Base-by-base conservation (phyloP, 1,140 invertebrate genomes). In the Hylyphantes graminicola region DNA sequence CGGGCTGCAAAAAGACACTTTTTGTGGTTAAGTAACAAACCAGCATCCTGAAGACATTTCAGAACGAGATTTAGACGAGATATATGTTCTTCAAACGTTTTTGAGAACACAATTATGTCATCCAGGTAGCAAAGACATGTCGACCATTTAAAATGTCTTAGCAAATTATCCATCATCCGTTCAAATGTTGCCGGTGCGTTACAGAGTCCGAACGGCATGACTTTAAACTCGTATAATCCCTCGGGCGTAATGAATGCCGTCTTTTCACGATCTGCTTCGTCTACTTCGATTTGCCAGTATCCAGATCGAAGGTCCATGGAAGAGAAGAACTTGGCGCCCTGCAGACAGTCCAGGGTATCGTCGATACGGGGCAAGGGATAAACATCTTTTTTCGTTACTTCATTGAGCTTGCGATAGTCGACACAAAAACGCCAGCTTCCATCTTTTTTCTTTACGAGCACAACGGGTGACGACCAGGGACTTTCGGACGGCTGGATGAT, bases 351-450 rank as follows among this genome's bases (percentile, higher is more conserved):
- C 7, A 93, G 81, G 10, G 87, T 87, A 48, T 91, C 90, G 13
- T 91, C 89, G 21, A 92, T 91, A 7, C 87, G 61, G 0, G 90
- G 91, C 4, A 93, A 78, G 86, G 92, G 92, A 87, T 90, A 93
- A 57, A 86, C 87, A 86, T 92, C 91, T 73, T 88, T n/a, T 87
- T 0, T 87, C 0, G 89, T 91, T 0, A 77, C 87, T 80, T 19
- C 12, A 86, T 92, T 92, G 19, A 93, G 72, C n/a, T 78, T 54
- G 17, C 91, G 64, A 86, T 89, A 92, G 86, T 92, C 90, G 0
- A 91, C 85, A 86, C 88, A 90, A 19, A 91, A 85, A 81, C 89
- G 86, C 53, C 87, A 64, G 63, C 87, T 81, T 63, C 90, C 88
- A 88, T 92, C 88, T 76, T 90, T 90, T 85, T 93, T 93, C 68